Evolutionary conservation across 2,888 invertebrate genomes (phyloP).

Genomic region (Nomada flava): DNA sequence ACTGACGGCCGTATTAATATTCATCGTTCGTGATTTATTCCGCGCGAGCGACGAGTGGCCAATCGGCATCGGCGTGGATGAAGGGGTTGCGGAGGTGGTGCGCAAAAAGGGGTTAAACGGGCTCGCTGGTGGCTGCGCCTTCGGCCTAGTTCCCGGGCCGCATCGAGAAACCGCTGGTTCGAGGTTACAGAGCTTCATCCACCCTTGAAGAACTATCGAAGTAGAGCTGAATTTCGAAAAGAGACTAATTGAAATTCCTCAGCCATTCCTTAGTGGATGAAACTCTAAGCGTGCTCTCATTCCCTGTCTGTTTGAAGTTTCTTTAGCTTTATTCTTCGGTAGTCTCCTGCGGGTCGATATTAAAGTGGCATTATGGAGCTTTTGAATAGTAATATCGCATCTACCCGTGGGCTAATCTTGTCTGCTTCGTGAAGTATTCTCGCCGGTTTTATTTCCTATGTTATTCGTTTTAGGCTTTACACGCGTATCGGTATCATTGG

Average conservation of each 20-base stretch:
- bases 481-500: too few relatives aligned
- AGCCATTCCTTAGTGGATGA: constrained; percentile 12
- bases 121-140: constrained; percentile 20
- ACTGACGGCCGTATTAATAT: constrained; percentile 40
- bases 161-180: constrained; percentile 8
- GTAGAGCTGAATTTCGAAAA: constrained; percentile 24
- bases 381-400: background rate
- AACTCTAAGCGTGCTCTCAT: background rate
- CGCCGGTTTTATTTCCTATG: too few relatives aligned
- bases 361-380: background rate
- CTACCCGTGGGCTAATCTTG: too few relatives aligned
- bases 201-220: constrained; percentile 33
- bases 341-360: background rate
- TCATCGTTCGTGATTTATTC: constrained; percentile 56
- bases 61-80: constrained; percentile 30
- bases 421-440: too few relatives aligned
- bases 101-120: constrained; percentile 28
- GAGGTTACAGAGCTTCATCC: constrained; percentile 18
- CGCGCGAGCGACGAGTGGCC: constrained; percentile 40
- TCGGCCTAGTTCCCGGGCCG: constrained; percentile 53
- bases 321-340: constrained; percentile 8
- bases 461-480: too few relatives aligned
- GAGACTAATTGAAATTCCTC: constrained; percentile 41
- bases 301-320: constrained; percentile 4
- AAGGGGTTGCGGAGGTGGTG: background rate